Evolutionary conservation across 1,140 invertebrate genomes (phyloP).

Genomic region (Drosophila pseudoobscura): DNA sequence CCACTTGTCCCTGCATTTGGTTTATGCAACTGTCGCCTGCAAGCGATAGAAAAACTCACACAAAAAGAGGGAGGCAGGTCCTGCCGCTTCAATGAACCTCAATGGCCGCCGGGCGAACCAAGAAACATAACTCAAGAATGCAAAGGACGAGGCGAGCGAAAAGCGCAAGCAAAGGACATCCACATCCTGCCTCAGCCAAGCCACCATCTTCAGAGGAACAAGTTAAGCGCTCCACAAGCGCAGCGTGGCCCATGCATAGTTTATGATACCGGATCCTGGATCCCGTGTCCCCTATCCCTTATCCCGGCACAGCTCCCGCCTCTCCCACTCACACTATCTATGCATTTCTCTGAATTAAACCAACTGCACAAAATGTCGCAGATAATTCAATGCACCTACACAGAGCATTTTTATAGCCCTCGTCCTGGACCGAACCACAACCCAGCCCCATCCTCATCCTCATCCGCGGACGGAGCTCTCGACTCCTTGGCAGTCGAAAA

Average conservation of each 20-base stretch:
- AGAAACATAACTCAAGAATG: constrained; percentile 72
- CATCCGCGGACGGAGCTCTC: not conserved
- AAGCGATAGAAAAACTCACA: constrained; percentile 55
- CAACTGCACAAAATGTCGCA: constrained; percentile 61
- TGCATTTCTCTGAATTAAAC: constrained; percentile 56
- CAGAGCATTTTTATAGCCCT: constrained; percentile 40
- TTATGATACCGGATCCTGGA: constrained; percentile 19
- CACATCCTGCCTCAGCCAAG: not conserved
- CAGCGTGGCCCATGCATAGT: constrained; percentile 54
- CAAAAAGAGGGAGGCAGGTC: not conserved
- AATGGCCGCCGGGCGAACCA: constrained; percentile 40
- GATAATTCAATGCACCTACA: constrained; percentile 68
- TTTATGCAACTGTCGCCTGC: constrained; percentile 63
- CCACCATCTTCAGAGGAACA: constrained; percentile 36
- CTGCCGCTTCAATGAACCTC: constrained; percentile 65
- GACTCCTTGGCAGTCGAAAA: constrained; percentile 24
- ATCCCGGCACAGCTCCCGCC: not conserved
- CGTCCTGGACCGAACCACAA: not conserved
- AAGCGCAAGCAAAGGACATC: constrained; percentile 52
- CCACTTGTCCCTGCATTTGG: constrained; percentile 63
- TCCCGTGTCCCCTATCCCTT: not conserved
- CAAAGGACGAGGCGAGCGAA: constrained; percentile 49
- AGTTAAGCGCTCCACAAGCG: constrained; percentile 54
- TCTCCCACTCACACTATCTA: constrained; percentile 22
- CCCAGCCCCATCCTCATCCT: not conserved